Evolutionary conservation across 2,797 vertebrate genomes (phyloP).

Genomic region (Phoxinus dragarum): DNA sequence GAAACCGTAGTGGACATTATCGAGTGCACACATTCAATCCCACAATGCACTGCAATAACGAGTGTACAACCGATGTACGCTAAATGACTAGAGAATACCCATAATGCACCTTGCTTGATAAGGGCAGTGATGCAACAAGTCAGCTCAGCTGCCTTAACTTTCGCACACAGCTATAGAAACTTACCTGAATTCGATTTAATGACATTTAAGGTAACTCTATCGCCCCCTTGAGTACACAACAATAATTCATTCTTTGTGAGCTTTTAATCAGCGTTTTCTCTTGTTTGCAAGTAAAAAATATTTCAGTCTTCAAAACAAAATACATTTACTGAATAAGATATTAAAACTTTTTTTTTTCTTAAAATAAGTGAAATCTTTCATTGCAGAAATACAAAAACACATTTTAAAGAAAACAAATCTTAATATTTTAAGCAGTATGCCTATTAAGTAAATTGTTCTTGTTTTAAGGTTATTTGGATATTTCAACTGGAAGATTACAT

Average conservation of each 20-base stretch:
- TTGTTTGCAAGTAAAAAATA: background rate
- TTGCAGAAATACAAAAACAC: background rate
- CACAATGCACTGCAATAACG: too few relatives aligned
- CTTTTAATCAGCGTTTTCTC: background rate
- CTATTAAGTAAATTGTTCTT: background rate
- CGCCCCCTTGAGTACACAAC: background rate
- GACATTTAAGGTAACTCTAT: background rate
- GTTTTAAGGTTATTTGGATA: background rate
- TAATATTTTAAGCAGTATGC: background rate
- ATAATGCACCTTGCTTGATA: too few relatives aligned
- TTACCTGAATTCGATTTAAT: background rate
- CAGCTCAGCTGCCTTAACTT: background rate
- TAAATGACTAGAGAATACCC: too few relatives aligned
- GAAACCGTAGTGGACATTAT: too few relatives aligned
- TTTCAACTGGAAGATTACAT: constrained; percentile 1
- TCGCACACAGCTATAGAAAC: background rate
- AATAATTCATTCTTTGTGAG: background rate
- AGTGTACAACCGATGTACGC: too few relatives aligned
- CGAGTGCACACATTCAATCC: too few relatives aligned
- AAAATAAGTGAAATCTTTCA: background rate
- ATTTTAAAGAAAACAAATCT: too few relatives aligned
- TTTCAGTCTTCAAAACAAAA: background rate
- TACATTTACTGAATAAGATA: too few relatives aligned
- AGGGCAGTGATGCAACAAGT: too few relatives aligned
- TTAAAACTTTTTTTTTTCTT: background rate